A percentile compares a stretch with the other conserved stretches of the same genome.
Evolutionary conservation across 2,888 invertebrate species (phyloP).

Genomic region (Drosophila pseudotakahashii): DNA sequence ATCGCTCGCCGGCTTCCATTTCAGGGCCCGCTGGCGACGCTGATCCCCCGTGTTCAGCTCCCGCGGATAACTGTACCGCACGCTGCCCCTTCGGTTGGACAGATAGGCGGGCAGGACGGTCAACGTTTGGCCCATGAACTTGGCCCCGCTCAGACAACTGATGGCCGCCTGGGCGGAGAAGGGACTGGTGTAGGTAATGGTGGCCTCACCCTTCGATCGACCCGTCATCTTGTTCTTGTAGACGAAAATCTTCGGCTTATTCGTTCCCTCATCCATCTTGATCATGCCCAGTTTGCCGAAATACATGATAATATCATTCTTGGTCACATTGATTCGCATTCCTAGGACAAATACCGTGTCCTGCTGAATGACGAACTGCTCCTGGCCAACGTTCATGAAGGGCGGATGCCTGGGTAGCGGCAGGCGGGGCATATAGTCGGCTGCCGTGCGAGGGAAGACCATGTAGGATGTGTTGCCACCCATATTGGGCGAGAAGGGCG

Average conservation of each 20-base stretch:
- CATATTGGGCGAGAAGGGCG: not conserved
- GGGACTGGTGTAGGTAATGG: conserved; percentile 59
- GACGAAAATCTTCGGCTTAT: conserved; percentile 70
- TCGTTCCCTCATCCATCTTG: conserved; percentile 47
- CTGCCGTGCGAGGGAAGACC: conserved; percentile 15
- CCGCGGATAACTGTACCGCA: conserved; percentile 56
- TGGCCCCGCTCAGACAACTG: conserved; percentile 45
- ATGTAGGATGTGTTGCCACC: conserved; percentile 4
- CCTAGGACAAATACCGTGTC: conserved; percentile 68
- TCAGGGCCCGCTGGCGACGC: conserved; percentile 49
- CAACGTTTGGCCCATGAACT: conserved; percentile 54
- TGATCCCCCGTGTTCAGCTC: conserved; percentile 32
- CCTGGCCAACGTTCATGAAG: conserved; percentile 47
- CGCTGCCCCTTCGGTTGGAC: conserved; percentile 53
- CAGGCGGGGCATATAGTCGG: conserved; percentile 2
- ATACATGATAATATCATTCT: conserved; percentile 60
- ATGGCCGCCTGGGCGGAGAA: conserved; percentile 64
- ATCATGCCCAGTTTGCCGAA: conserved; percentile 60
- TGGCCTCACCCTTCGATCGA: conserved; percentile 69
- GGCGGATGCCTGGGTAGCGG: conserved; percentile 12
- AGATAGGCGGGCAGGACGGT: conserved; percentile 65
- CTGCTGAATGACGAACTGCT: conserved; percentile 52
- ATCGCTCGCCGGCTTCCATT: conserved; percentile 67
- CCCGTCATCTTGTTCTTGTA: conserved; percentile 68
- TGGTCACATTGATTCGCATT: conserved; percentile 64